These are phyloP conservation scores for Aphrocallistes beatrix DNA, from an alignment of 37 sponge, comb jelly and placozoan genomes.

Conservation along the genomic window DNA sequence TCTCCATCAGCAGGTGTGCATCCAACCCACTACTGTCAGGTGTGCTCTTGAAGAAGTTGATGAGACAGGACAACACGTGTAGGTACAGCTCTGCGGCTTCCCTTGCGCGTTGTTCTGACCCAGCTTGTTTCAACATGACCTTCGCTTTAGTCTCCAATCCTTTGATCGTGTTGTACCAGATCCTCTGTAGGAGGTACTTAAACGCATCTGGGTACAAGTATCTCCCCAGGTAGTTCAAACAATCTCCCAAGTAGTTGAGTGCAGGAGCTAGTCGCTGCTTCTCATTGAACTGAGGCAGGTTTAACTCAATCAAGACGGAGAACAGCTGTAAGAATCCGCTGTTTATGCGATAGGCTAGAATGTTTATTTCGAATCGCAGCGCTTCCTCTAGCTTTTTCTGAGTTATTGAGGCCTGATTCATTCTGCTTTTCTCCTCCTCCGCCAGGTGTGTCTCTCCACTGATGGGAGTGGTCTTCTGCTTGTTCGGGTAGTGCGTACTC, in stretches of 20 bases:
- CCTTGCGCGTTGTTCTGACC: not conserved
- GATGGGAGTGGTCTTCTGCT: not conserved
- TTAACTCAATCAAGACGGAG: not conserved
- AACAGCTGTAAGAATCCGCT: constrained; percentile 8
- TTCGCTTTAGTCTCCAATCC: not conserved
- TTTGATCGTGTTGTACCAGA: not conserved
- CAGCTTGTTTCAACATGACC: not conserved
- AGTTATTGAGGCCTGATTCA: not conserved
- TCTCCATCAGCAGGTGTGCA: not conserved
- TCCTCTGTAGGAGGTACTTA: not conserved
- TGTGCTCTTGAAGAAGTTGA: not conserved
- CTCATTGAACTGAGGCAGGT: not conserved
- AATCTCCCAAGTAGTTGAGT: not conserved
- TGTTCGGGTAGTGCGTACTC: not conserved
- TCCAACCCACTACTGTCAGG: not conserved
- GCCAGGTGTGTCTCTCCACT: not conserved
- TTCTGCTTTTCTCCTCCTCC: not conserved
- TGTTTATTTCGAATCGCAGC: not conserved
- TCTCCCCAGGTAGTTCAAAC: not conserved
- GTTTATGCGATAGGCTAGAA: not conserved
- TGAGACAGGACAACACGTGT: not conserved
- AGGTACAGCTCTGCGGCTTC: not conserved
- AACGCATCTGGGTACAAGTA: not conserved
- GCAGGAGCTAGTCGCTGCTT: not conserved
- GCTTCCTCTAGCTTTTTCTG: not conserved